Evolutionary conservation across 2,113 vertebrate species (phyloP), one percentile per base, ranked within the genome.

Genomic region (Panurus biarmicus): DNA sequence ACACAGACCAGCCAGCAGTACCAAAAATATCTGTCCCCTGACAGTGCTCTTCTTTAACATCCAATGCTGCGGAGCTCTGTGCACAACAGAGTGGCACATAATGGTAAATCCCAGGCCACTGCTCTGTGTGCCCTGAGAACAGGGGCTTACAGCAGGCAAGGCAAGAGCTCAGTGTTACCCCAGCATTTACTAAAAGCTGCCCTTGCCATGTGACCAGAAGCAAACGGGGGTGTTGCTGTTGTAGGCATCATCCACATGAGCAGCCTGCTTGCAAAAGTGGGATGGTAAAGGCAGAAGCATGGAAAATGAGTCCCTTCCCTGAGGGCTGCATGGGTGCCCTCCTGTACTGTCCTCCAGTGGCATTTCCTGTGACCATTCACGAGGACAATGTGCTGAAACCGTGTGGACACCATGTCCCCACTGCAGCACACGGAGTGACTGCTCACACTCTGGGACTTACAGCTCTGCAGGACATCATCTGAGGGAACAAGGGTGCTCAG

Each of bases 71-170:
- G 81, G 93, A 97, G 95, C 90, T 74, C 74, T 45, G 87, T 87
- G 92, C 85, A 25, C 45, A 12, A 6, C 6, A 1, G 85, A 85
- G 56, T 69, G 94, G 93, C 93, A 88, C 81, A 58, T 20, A 62
- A 74, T 42, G 91, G 96, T 51, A 96, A 97, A 95, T 70, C 96
- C 85, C 50, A 44, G 95, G 96, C 74, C 74, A 8, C 92, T 13
- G 6, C 35, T 56, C 31, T 13, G 22, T 56, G 85, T 73, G 91
- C 88, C 96, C 95, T 3, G 3, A 82, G 87, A 97, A 76, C 18
- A 21, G 93, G 84, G 54, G 25, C 62, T 23, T 26, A 70, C 78
- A 75, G 62, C 29, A 69, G 47, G 54, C 22, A 61, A 35, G 47
- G 26, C 31, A 26, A 20, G 47, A 61, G 47, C 76, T n/a, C 69